Conservation (phyloP, 2,888 invertebrate species). For the Leptopilina syphax region DNA sequence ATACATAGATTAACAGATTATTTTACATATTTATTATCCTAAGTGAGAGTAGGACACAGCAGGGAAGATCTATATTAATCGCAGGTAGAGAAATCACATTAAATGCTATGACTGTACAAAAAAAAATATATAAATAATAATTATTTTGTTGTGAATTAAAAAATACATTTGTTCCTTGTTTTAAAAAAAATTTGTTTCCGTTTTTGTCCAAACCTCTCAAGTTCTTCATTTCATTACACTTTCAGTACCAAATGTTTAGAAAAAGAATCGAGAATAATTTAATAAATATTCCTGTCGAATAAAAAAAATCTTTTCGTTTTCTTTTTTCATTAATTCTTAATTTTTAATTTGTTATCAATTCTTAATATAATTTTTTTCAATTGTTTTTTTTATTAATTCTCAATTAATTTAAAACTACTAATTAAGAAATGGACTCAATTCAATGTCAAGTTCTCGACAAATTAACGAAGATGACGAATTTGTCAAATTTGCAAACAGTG, state of each 20-base stretch:
- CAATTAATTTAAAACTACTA: too few relatives aligned
- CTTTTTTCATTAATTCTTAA: background rate
- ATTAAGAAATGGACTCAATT: too few relatives aligned
- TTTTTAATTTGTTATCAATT: too few relatives aligned
- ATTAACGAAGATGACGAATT: too few relatives aligned
- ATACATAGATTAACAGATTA: conserved; percentile 3
- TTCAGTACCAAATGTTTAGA: background rate
- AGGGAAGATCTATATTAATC: conserved; percentile 51
- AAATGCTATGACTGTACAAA: conserved; percentile 51
- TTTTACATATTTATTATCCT: too few relatives aligned
- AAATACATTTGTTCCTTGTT: conserved; percentile 45
- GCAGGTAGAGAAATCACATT: conserved; percentile 46
- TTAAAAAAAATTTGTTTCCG: conserved; percentile 27
- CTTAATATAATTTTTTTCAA: too few relatives aligned
- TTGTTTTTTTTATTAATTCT: too few relatives aligned
- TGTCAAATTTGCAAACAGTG: too few relatives aligned
- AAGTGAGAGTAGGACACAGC: background rate
- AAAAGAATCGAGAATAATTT: background rate
- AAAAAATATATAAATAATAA: conserved; percentile 38
- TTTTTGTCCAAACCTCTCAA: conserved; percentile 31
- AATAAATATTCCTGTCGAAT: background rate
- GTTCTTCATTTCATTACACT: background rate
- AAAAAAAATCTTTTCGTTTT: background rate
- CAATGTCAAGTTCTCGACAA: too few relatives aligned
- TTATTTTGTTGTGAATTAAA: conserved; percentile 38